Evolutionary conservation across 2,113 vertebrate genomes (phyloP).

Genomic region (Phylloscopus trochilus): DNA sequence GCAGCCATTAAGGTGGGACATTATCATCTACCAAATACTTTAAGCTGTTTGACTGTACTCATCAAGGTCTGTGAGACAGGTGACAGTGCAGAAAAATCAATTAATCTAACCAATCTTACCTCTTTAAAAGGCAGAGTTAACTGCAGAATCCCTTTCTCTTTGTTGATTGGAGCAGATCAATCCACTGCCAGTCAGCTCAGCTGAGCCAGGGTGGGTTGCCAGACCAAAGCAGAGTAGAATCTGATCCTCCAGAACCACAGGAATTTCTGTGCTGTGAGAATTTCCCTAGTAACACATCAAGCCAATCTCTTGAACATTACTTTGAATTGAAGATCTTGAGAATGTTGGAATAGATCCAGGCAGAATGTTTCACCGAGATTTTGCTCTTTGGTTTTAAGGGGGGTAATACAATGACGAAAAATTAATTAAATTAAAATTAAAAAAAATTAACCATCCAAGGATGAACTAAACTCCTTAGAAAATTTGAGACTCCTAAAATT

Average conservation of each 20-base stretch:
- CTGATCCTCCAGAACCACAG: not conserved
- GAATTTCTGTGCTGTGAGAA: not conserved
- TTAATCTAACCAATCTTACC: not conserved
- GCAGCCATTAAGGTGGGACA: not conserved
- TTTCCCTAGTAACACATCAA: not conserved
- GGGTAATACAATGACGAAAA: not conserved
- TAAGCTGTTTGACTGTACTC: not conserved
- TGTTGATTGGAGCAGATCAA: not conserved
- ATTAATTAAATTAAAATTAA: too few relatives aligned
- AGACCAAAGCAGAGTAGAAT: not conserved
- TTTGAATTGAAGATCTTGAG: not conserved
- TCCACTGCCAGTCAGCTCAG: not conserved
- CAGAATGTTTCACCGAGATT: not conserved
- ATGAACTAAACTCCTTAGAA: not conserved
- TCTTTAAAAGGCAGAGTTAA: not conserved
- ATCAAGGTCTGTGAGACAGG: not conserved
- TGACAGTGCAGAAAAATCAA: not conserved
- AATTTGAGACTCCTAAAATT: not conserved
- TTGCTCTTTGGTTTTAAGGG: not conserved
- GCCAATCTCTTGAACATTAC: not conserved
- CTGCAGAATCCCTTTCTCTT: not conserved
- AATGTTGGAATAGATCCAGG: not conserved
- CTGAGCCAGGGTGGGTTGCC: not conserved
- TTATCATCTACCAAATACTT: not conserved
- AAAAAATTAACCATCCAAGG: not conserved